phyloP scores from a whole-genome alignment of 2,113 vertebrate species.

The Gorilla gorilla region DNA sequence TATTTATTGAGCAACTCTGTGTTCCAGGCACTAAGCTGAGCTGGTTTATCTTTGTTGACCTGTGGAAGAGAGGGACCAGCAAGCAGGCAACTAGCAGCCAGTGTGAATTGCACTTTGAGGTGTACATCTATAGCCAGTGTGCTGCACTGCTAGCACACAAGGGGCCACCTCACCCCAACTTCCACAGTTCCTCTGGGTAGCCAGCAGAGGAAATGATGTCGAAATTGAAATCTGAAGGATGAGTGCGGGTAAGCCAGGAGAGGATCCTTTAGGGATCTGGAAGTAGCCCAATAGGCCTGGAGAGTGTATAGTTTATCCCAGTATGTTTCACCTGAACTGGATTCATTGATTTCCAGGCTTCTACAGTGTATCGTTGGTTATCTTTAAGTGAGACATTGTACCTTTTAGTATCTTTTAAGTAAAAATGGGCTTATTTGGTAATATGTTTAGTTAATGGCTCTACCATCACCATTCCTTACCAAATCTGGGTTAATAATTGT shows the following conservation, averaged over 20 bases:
- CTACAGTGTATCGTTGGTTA: not conserved
- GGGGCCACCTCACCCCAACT: not conserved
- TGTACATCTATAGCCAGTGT: rapidly evolving
- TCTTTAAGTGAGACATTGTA: not conserved
- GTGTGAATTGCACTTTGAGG: not conserved
- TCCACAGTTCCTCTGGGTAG: too few species aligned
- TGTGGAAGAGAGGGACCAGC: not conserved
- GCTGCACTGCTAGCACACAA: not conserved
- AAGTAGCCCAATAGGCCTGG: not conserved
- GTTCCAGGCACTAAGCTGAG: not conserved
- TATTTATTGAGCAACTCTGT: not conserved
- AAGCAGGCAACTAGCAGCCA: not conserved
- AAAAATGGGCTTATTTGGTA: not conserved
- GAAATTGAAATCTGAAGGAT: not conserved
- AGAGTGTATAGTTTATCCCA: not conserved
- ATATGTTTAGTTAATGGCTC: not conserved
- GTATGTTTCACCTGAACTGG: not conserved
- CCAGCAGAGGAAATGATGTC: not conserved
- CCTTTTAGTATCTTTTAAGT: not conserved
- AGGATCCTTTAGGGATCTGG: not conserved
- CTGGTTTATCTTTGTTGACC: not conserved
- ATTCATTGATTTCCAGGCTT: not conserved
- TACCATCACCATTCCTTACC: not conserved
- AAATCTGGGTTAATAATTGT: not conserved
- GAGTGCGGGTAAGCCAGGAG: not conserved